Percentiles rank a stretch among this genome's conserved stretches.
Evolutionary conservation across 2,113 vertebrate genomes (phyloP).

Genomic region (Cygnus atratus): DNA sequence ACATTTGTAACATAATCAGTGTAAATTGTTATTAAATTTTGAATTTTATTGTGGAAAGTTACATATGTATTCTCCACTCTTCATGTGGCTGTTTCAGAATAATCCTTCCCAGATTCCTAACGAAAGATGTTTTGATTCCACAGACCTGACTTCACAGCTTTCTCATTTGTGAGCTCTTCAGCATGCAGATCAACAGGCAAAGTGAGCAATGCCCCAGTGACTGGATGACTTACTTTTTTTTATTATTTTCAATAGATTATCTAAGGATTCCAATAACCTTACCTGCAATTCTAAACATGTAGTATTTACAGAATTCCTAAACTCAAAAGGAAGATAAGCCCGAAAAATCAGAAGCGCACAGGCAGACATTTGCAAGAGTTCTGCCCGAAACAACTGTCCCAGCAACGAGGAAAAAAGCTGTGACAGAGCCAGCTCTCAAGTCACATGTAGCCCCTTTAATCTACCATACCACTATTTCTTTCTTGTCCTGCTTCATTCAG

Average conservation of each 20-base stretch:
- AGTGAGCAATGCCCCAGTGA: background rate
- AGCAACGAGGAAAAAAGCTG: background rate
- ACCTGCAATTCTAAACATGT: background rate
- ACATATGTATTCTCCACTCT: background rate
- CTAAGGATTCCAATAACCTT: background rate
- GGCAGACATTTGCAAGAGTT: background rate
- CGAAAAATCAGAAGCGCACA: background rate
- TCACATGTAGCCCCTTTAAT: background rate
- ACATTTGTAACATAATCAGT: background rate
- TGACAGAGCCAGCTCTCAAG: background rate
- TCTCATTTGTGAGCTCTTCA: background rate
- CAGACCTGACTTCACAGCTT: background rate
- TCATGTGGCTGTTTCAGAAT: background rate
- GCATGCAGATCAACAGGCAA: background rate
- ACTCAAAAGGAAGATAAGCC: background rate
- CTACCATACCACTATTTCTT: background rate
- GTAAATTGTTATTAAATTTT: background rate
- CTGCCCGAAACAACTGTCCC: background rate
- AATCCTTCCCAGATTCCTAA: background rate
- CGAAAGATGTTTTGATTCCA: background rate
- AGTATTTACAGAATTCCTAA: background rate
- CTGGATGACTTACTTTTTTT: background rate
- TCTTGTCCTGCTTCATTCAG: background rate
- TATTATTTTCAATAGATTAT: background rate
- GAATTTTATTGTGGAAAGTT: background rate